phyloP scores from a whole-genome alignment of 1,140 invertebrate genomes.

The Pachypsylla venusta region DNA sequence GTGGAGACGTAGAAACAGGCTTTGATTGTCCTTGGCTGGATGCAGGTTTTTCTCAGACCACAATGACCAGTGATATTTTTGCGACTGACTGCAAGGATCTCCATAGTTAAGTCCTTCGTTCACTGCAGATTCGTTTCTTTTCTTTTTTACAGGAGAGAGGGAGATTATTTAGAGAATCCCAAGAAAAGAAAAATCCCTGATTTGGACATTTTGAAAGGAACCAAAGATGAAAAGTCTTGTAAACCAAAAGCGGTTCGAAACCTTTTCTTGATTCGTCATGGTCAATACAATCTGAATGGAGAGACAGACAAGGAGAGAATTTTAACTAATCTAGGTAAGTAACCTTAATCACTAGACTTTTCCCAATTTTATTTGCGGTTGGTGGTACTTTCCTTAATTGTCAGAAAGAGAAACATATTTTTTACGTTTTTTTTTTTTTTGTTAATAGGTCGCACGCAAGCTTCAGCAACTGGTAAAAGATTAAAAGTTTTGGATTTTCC shows the following conservation, averaged over 20 bases:
- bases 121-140: too few species aligned
- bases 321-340: conserved; percentile 60
- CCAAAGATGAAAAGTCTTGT: conserved; percentile 37
- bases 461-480: conserved; percentile 60
- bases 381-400: too few species aligned
- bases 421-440: conserved; percentile 11
- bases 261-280: conserved; percentile 83
- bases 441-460: conserved; percentile 57
- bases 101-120: too few species aligned
- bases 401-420: too few species aligned
- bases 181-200: conserved; percentile 20
- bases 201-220: conserved; percentile 35
- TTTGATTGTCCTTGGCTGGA: too few species aligned
- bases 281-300: conserved; percentile 73
- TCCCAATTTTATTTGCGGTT: too few species aligned
- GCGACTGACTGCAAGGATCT: too few species aligned
- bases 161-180: conserved; percentile 31
- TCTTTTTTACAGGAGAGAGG: conserved; percentile 35
- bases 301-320: conserved; percentile 53
- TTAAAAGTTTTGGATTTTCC: conserved; percentile 57
- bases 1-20: too few species aligned
- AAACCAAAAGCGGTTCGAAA: conserved; percentile 61
- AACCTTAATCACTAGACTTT: too few species aligned
- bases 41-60: too few species aligned
- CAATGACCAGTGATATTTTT: too few species aligned